Evolutionary conservation across 1,140 invertebrate genomes (phyloP), one percentile per base, ranked within the genome.

Genomic region (Drosophila quadrilineata): DNA sequence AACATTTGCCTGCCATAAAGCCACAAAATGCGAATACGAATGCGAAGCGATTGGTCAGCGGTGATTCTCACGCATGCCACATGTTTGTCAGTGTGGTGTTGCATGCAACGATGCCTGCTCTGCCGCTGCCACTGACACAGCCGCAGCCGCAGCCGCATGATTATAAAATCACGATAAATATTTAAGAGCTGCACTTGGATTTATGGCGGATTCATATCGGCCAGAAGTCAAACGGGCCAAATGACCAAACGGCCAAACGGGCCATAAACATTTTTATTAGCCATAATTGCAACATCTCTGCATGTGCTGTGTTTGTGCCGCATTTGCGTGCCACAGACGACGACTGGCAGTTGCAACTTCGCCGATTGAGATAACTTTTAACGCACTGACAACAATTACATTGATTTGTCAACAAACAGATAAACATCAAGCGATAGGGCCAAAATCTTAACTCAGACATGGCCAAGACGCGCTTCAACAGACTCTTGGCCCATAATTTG

Each of bases 91-190:
- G 26, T 12, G 12, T 8, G 19, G 19, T 43, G 19, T 21, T 43
- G 40, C 24, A n/a, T n/a, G n/a, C n/a, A n/a, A n/a, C n/a, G n/a
- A n/a, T n/a, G n/a, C n/a, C n/a, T n/a, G n/a, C n/a, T n/a, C n/a
- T n/a, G n/a, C n/a, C n/a, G n/a, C n/a, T n/a, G n/a, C n/a, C n/a
- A n/a, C n/a, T n/a, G n/a, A n/a, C n/a, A n/a, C n/a, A n/a, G n/a
- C n/a, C n/a, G n/a, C n/a, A n/a, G n/a, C n/a, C n/a, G n/a, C n/a
- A n/a, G n/a, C n/a, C n/a, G n/a, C 52, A 71, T 82, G 77, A 77
- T 84, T 85, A 77, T 82, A 82, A 82, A 82, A 77, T 73, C 52
- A 75, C 77, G 77, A 82, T 82, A 82, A 82, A 82, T 77, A 82
- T 82, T 82, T 82, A 82, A 84, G n/a, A n/a, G 84, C 77, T 53